phyloP scores from a whole-genome alignment of 1,140 invertebrate genomes.

The Gryllus bimaculatus region DNA sequence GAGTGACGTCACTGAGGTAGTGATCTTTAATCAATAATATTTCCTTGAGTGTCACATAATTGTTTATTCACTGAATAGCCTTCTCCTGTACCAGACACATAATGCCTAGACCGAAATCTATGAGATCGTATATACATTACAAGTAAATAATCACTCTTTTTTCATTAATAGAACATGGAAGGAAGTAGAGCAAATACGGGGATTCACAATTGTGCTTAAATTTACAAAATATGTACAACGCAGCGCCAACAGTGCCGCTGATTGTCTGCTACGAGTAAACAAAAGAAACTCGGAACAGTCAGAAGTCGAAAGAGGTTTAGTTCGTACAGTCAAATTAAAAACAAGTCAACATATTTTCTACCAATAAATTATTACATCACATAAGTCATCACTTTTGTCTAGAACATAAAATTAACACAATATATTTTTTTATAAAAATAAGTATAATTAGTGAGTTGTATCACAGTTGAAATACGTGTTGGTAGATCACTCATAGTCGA shows the following conservation, averaged over 20 bases:
- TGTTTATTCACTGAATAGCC: too few species aligned
- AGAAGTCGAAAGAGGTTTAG: not conserved
- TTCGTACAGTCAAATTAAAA: too few species aligned
- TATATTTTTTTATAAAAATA: not conserved
- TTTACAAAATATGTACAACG: not conserved
- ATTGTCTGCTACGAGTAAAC: not conserved
- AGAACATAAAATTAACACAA: not conserved
- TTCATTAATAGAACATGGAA: not conserved
- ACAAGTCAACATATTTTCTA: not conserved
- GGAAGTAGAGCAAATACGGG: not conserved
- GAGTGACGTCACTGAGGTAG: too few species aligned
- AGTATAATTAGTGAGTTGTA: not conserved
- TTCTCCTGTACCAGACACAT: not conserved
- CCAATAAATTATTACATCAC: not conserved
- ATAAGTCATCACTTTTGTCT: not conserved
- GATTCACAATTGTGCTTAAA: not conserved
- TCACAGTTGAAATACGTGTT: slow-evolving; percentile 4
- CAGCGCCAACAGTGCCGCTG: not conserved
- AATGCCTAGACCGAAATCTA: not conserved
- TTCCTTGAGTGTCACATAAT: too few species aligned
- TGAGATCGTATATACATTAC: not conserved
- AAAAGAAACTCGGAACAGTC: not conserved
- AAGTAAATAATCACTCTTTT: not conserved
- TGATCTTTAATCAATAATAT: too few species aligned
- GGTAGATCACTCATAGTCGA: not conserved